A percentile compares a stretch with the other conserved stretches of the same genome.
These are phyloP conservation scores for Ophonus ardosiacus DNA, from an alignment of 2,888 invertebrate genomes.

Conservation along the genomic window DNA sequence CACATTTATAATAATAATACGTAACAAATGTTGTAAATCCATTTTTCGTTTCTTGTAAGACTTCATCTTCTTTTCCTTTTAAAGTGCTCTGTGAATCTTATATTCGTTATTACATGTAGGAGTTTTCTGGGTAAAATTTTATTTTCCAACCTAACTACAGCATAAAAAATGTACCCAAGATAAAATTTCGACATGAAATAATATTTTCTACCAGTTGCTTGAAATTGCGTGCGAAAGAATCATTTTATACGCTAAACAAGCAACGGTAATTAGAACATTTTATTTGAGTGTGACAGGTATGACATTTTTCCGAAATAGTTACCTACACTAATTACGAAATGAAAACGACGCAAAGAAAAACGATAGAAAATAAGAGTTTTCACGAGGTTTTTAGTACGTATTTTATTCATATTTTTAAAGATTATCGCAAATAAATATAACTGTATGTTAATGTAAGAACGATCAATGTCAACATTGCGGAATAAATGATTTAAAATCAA, in stretches of 20 bases:
- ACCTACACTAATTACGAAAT: neutral
- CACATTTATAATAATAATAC: too few species aligned
- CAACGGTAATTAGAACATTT: neutral
- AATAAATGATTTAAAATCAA: too few species aligned
- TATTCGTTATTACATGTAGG: neutral
- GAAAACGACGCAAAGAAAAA: neutral
- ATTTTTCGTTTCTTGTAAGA: too few species aligned
- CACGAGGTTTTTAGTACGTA: too few species aligned
- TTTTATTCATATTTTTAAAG: too few species aligned
- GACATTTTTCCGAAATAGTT: neutral
- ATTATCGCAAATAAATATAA: too few species aligned
- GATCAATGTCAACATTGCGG: too few species aligned
- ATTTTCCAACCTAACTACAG: neutral
- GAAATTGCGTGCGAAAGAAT: constrained; percentile 3
- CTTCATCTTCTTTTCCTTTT: too few species aligned
- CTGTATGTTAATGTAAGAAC: too few species aligned
- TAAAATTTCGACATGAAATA: neutral
- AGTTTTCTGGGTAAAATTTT: neutral
- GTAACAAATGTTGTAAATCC: too few species aligned
- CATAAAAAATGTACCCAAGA: neutral
- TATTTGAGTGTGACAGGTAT: neutral
- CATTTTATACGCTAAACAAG: constrained; percentile 9
- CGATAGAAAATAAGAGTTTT: too few species aligned
- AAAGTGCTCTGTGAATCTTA: too few species aligned
- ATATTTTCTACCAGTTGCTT: neutral